phyloP scores from a whole-genome alignment of 2,888 invertebrate species.

The Nemotelus pantherinus region DNA sequence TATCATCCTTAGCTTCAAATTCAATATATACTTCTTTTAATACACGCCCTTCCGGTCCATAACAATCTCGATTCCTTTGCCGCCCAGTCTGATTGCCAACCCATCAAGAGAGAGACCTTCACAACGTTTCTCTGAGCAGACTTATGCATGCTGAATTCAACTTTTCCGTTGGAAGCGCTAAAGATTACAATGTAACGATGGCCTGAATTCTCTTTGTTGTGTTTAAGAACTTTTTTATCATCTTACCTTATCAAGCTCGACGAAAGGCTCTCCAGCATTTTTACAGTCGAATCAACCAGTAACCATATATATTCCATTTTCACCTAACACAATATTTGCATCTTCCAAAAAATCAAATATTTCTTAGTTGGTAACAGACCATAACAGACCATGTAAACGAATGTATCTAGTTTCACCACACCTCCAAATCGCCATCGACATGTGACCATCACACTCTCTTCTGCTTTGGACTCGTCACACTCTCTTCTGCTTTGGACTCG shows the following conservation, averaged over 20 bases:
- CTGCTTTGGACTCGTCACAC: no score
- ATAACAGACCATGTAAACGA: constrained; percentile 79
- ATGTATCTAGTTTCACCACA: constrained; percentile 54
- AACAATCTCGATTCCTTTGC: constrained; percentile 97
- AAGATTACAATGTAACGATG: constrained; percentile 78
- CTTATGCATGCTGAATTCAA: constrained; percentile 62
- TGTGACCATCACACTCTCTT: no score
- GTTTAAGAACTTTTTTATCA: constrained; percentile 76
- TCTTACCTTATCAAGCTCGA: constrained; percentile 81
- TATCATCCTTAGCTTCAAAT: constrained; percentile 96
- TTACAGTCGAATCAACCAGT: constrained; percentile 79
- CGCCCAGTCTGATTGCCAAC: constrained; percentile 97
- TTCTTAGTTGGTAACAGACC: constrained; percentile 85
- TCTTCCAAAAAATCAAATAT: constrained; percentile 76
- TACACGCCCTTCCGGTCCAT: constrained; percentile 96
- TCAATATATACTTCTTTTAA: constrained; percentile 99
- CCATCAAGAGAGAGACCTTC: constrained; percentile 92
- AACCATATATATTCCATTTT: constrained; percentile 79
- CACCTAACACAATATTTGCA: constrained; percentile 60
- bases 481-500: no score
- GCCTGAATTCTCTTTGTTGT: constrained; percentile 84
- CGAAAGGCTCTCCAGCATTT: constrained; percentile 87
- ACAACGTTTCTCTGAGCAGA: constrained; percentile 69
- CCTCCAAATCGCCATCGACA: not conserved
- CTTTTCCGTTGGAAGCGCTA: constrained; percentile 62